These are phyloP conservation scores for Neosilurus mollespiculum DNA, from an alignment of 2,797 vertebrate species.

Conservation along the genomic window DNA sequence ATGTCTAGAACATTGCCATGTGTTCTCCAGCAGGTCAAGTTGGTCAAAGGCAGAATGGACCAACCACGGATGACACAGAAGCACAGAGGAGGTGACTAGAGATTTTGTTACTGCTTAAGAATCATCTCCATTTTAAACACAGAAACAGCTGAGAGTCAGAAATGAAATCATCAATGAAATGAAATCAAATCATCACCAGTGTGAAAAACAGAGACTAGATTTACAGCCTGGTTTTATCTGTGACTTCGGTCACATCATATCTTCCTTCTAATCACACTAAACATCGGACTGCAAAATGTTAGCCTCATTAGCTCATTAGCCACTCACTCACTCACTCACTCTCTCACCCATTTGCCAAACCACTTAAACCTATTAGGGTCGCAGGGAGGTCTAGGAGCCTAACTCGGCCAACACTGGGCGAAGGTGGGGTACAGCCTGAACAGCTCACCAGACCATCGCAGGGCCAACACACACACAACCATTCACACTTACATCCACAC, in stretches of 20 bases:
- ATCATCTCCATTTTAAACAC: background rate
- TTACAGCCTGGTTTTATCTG: background rate
- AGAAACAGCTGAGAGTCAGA: background rate
- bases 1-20: constrained; percentile 12
- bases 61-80: constrained; percentile 90
- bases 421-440: no score
- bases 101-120: background rate
- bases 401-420: no score
- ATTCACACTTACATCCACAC: no score
- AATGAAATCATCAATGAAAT: background rate
- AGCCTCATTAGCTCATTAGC: background rate
- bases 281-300: background rate
- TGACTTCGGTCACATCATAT: background rate
- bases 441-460: no score
- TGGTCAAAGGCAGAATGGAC: constrained; percentile 94
- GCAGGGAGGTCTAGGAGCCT: no score
- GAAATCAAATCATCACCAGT: background rate
- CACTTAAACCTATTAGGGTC: no score
- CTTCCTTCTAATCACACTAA: background rate
- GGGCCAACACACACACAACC: no score
- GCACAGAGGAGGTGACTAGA: constrained; percentile 88
- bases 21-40: constrained; percentile 80
- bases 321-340: no score
- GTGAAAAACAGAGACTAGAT: background rate
- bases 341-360: no score